Evolutionary conservation across 2,888 invertebrate genomes (phyloP).

Genomic region (Eilema sororculum): DNA sequence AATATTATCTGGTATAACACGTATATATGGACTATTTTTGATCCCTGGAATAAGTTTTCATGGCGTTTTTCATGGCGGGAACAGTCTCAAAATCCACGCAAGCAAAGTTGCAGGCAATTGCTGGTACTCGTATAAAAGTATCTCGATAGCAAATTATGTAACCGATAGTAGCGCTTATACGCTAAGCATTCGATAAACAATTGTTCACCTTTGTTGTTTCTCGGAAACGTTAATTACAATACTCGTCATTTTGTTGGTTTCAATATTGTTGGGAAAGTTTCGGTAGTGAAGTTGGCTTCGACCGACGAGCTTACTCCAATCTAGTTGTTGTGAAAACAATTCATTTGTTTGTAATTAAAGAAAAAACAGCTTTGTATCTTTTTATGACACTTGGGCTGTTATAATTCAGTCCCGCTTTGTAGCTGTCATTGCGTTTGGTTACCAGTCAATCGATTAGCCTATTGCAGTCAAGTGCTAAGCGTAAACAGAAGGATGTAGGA

Average conservation of each 20-base stretch:
- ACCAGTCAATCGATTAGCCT: background rate
- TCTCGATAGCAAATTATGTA: conserved; percentile 20
- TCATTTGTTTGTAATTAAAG: conserved; percentile 48
- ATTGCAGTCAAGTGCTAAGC: background rate
- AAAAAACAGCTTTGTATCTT: conserved; percentile 41
- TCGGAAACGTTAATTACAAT: conserved; percentile 65
- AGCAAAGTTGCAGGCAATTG: too few relatives aligned
- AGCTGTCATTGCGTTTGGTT: background rate
- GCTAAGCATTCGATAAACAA: conserved; percentile 60
- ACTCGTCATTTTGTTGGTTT: conserved; percentile 64
- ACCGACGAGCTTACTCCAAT: conserved; percentile 50
- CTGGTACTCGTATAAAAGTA: background rate
- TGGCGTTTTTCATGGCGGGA: too few relatives aligned
- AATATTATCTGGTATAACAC: too few relatives aligned
- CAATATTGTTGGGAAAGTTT: conserved; percentile 64
- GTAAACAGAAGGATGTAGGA: too few relatives aligned
- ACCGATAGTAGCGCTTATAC: conserved; percentile 50
- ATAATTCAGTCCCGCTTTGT: conserved; percentile 16
- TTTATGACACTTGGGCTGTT: conserved; percentile 27
- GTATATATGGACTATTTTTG: too few relatives aligned
- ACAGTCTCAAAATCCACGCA: too few relatives aligned
- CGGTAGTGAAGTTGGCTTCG: conserved; percentile 49
- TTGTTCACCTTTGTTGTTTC: conserved; percentile 64
- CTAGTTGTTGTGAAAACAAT: conserved; percentile 49
- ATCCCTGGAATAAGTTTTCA: too few relatives aligned